Percentiles rank a stretch among this genome's conserved stretches.
Evolutionary conservation across 2,797 vertebrate species (phyloP).

Genomic region (Cichlasoma orientale): DNA sequence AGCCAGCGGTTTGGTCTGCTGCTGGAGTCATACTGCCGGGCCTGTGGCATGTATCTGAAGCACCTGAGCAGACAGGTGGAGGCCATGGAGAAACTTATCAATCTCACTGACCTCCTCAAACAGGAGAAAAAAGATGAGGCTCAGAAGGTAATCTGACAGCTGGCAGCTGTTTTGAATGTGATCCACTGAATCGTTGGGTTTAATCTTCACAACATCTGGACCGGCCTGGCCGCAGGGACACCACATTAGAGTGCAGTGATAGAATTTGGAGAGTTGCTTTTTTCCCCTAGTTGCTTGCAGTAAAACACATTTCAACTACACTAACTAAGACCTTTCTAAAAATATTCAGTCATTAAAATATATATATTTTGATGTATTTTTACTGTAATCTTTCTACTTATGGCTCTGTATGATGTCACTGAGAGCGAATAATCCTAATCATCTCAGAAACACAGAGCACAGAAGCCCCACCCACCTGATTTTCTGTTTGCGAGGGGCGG

Average conservation of each 20-base stretch:
- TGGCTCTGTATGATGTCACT: neutral
- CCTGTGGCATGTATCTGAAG: slow-evolving; percentile 98
- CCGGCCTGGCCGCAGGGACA: slow-evolving; percentile 17
- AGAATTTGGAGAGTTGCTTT: neutral
- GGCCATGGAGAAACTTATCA: slow-evolving; percentile 99
- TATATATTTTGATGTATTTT: neutral
- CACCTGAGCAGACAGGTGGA: slow-evolving; percentile 97
- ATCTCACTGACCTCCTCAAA: slow-evolving; percentile 98
- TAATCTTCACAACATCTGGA: slow-evolving; percentile 50
- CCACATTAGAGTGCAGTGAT: neutral
- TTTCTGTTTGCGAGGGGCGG: neutral
- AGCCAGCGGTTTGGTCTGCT: slow-evolving; percentile 97
- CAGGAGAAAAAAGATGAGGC: slow-evolving; percentile 99
- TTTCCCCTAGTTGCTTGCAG: neutral
- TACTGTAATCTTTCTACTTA: neutral
- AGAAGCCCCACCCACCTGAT: neutral
- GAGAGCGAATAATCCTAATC: neutral
- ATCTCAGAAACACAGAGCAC: neutral
- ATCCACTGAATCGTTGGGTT: slow-evolving; percentile 32
- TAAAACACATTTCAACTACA: neutral
- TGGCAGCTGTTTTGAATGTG: slow-evolving; percentile 47
- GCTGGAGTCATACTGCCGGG: slow-evolving; percentile 96
- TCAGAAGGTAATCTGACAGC: slow-evolving; percentile 88
- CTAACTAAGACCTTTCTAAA: neutral
- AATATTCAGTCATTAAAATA: neutral